Percentiles rank a stretch among this genome's conserved stretches.
Evolutionary conservation across 2,797 vertebrate genomes (phyloP).

Genomic region (Oreortyx pictus): DNA sequence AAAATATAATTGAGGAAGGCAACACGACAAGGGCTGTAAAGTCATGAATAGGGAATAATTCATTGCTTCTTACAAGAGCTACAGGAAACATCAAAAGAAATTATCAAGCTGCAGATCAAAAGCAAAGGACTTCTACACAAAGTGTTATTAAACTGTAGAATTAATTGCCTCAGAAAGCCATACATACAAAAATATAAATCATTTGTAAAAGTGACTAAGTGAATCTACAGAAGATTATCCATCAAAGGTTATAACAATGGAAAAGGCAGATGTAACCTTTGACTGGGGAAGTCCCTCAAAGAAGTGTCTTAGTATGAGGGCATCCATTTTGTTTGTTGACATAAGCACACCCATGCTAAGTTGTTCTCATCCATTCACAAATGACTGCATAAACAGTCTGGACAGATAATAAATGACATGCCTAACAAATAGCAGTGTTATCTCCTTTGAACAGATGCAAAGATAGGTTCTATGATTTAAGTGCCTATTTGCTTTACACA

Average conservation of each 20-base stretch:
- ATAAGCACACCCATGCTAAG: not conserved
- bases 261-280: not conserved
- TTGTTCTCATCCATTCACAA: not conserved
- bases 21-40: not conserved
- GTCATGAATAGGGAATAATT: not conserved
- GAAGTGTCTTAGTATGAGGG: not conserved
- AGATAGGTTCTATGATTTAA: slow-evolving; percentile 8
- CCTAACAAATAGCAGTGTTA: not conserved
- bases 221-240: not conserved
- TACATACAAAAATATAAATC: not conserved
- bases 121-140: not conserved
- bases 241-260: not conserved
- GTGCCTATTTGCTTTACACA: not conserved
- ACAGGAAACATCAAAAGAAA: not conserved
- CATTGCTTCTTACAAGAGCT: not conserved
- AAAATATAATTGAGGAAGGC: not conserved
- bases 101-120: not conserved
- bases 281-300: not conserved
- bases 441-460: slow-evolving; percentile 14
- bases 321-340: not conserved
- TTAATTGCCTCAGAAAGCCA: not conserved
- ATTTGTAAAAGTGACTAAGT: not conserved
- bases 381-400: not conserved
- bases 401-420: not conserved
- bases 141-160: not conserved